Evolutionary conservation across 2,888 invertebrate genomes (phyloP).

Genomic region (Sycophila texana): DNA sequence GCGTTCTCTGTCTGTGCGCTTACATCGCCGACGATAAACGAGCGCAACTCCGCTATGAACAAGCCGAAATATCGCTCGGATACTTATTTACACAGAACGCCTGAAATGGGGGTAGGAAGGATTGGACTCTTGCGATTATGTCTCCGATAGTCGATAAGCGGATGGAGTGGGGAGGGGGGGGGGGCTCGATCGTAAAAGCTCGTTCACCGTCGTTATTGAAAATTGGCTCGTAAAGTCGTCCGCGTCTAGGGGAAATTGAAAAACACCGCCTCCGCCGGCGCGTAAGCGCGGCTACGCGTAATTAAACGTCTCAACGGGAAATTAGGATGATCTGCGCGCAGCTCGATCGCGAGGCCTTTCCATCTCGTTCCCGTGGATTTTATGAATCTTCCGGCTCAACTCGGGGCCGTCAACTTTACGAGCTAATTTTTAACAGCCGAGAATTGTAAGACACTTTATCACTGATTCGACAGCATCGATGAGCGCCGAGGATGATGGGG

Average conservation of each 20-base stretch:
- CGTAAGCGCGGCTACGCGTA: not conserved
- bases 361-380: constrained; percentile 5
- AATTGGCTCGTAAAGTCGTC: constrained; percentile 16
- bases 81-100: constrained; percentile 21
- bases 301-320: constrained; percentile 5
- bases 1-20: not conserved
- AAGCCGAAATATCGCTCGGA: constrained; percentile 1
- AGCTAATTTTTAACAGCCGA: constrained; percentile 31
- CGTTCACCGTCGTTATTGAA: constrained; percentile 31
- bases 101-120: no score
- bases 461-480: not conserved
- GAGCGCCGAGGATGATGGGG: no score
- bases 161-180: not conserved
- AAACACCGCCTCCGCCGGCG: not conserved
- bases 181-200: constrained; percentile 1
- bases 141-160: not conserved
- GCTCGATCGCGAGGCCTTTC: constrained; percentile 22
- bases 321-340: constrained; percentile 12
- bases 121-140: not conserved
- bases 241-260: constrained; percentile 14
- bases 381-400: constrained; percentile 2
- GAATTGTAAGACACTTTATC: constrained; percentile 31
- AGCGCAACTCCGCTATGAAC: constrained; percentile 35
- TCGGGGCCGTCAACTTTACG: constrained; percentile 6
- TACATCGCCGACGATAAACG: constrained; percentile 53